Evolutionary conservation across 2,888 invertebrate genomes (phyloP).

Genomic region (Caenorhabditis wallacei): DNA sequence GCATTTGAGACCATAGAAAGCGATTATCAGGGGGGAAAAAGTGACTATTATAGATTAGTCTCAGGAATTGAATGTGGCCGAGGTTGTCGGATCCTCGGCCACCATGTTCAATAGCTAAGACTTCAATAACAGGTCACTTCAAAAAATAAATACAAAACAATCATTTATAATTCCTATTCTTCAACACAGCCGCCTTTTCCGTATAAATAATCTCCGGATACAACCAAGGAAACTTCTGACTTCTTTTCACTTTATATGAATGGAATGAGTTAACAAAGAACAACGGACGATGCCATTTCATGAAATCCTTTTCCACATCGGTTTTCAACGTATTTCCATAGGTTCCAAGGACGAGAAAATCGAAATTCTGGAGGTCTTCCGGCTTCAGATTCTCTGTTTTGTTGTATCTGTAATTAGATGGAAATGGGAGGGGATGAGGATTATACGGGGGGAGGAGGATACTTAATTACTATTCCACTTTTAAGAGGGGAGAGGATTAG

Average conservation of each 20-base stretch:
- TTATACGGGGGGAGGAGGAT: not conserved
- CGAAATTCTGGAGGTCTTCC: constrained; percentile 75
- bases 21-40: too few species aligned
- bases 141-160: not conserved
- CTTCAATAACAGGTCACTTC: not conserved
- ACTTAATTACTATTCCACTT: constrained; percentile 27
- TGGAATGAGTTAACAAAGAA: constrained; percentile 73
- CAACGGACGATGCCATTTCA: constrained; percentile 68
- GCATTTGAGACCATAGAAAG: too few species aligned
- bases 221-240: constrained; percentile 69
- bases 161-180: constrained; percentile 59
- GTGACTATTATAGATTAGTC: too few species aligned
- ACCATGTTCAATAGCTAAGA: too few species aligned
- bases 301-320: constrained; percentile 64
- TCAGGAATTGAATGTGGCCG: too few species aligned
- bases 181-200: constrained; percentile 75
- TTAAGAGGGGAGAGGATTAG: not conserved
- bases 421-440: not conserved
- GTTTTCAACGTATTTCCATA: constrained; percentile 68
- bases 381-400: constrained; percentile 79
- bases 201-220: constrained; percentile 72
- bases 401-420: constrained; percentile 75
- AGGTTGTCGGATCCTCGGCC: too few species aligned
- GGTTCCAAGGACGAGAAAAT: constrained; percentile 79
- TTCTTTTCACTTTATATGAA: constrained; percentile 44